Evolutionary conservation across 2,888 invertebrate genomes (phyloP), one percentile per base, ranked within the genome.

Genomic region (Hirtodrosophila confusa): DNA sequence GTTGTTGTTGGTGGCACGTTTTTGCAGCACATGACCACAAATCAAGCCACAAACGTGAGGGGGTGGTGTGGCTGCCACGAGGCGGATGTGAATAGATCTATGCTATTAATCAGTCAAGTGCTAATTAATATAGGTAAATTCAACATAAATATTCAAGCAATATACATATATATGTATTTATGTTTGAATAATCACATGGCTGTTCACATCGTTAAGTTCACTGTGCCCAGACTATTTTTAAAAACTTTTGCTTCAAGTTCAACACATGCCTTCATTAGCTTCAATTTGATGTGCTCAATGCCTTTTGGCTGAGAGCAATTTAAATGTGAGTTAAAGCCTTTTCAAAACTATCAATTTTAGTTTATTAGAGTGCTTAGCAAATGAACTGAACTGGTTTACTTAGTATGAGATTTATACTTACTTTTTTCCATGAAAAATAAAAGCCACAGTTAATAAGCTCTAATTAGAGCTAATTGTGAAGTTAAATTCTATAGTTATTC

Each of bases 1-100:
- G 51, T 31, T 43, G 40, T 12, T 33, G 17, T 12, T 31, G 47
- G 48, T 35, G 64, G 67, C 82, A 78, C 75, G 82, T 78, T 79
- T 76, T 57, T 60, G 75, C 78, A 43, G 62, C 74, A 80, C 69
- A 72, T 77, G 77, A 57, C 50, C 45, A 64, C 51, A 67, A 63
- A 62, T 39, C 56, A 57, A 54, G 47, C 17, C 37, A 9, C 27
- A 57, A 55, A 54, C 45, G 35, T 49, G 48, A n/a, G 27, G 8
- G 49, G 40, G 29, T 7, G 10, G 51, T 36, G 47, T 10, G 40
- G 44, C 8, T 9, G 55, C 10, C 10, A 31, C 11, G 12, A 31
- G 43, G 49, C 73, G 50, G 47, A 67, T 73, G 69, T 58, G 27
- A 55, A 39, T 41, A 54, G 43, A 51, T 47, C 24, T 39, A 17